phyloP scores from a whole-genome alignment of 2,797 vertebrate genomes.

The Lates japonicus region DNA sequence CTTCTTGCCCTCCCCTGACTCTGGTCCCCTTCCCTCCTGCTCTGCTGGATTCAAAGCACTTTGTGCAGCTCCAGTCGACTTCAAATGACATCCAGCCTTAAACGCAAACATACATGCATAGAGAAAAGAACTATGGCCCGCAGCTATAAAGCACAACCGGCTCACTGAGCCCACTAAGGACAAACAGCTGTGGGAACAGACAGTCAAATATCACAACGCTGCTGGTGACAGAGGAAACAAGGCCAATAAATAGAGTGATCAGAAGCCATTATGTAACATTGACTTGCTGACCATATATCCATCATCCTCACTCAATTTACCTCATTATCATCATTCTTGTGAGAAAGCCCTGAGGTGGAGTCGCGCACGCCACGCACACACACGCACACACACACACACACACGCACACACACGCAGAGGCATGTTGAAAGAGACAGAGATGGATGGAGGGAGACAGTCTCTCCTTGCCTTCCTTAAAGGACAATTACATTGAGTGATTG shows the following conservation, averaged over 20 bases:
- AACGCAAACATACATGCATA: constrained; percentile 48
- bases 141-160: constrained; percentile 40
- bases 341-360: constrained; percentile 60
- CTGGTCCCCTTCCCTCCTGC: constrained; percentile 40
- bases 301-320: constrained; percentile 70
- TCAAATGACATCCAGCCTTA: constrained; percentile 68
- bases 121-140: constrained; percentile 41
- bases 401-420: constrained; percentile 31
- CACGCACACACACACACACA: constrained; percentile 16
- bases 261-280: constrained; percentile 64
- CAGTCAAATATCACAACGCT: constrained; percentile 46
- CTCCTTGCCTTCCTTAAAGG: constrained; percentile 83
- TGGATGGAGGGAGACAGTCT: constrained; percentile 76
- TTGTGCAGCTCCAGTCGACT: constrained; percentile 58
- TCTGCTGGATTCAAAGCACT: constrained; percentile 69
- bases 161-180: constrained; percentile 48
- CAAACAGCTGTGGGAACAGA: constrained; percentile 60
- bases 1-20: constrained; percentile 58
- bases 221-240: constrained; percentile 45
- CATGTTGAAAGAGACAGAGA: constrained; percentile 75
- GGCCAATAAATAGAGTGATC: constrained; percentile 73
- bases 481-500: constrained; percentile 82
- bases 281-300: constrained; percentile 63
- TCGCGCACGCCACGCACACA: constrained; percentile 2
- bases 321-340: constrained; percentile 73